These are phyloP conservation scores for Nysson spinosus DNA, from an alignment of 2,888 invertebrate species.

Conservation along the genomic window DNA sequence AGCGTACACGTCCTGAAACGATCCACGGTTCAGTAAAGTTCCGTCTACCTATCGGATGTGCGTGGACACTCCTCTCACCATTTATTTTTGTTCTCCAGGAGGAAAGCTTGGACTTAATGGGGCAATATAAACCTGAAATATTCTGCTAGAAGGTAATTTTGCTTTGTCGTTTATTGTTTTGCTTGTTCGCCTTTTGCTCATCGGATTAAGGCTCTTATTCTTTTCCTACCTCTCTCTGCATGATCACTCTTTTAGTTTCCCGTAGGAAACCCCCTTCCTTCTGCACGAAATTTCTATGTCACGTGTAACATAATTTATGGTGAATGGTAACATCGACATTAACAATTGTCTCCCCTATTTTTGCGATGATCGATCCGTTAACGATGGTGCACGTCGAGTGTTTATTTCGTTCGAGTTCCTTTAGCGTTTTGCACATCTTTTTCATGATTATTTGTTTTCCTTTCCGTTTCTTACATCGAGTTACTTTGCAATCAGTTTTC, in stretches of 20 bases:
- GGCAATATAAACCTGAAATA: slow-evolving; percentile 89
- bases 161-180: slow-evolving; percentile 76
- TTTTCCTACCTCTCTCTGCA: slow-evolving; percentile 9
- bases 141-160: slow-evolving; percentile 85
- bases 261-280: too few species aligned
- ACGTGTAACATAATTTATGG: slow-evolving; percentile 6
- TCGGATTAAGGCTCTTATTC: not conserved
- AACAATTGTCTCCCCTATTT: not conserved
- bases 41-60: slow-evolving; percentile 49
- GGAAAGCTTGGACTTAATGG: slow-evolving; percentile 87
- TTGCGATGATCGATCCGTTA: not conserved
- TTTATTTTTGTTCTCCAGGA: slow-evolving; percentile 82
- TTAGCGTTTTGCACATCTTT: not conserved
- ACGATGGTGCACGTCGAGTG: not conserved
- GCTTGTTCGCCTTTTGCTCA: slow-evolving; percentile 48
- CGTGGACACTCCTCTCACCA: slow-evolving; percentile 78
- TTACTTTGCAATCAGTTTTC: too few species aligned
- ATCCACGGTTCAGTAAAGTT: not conserved
- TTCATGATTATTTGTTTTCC: not conserved
- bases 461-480: not conserved
- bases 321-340: not conserved
- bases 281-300: too few species aligned
- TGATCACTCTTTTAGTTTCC: slow-evolving; percentile 22
- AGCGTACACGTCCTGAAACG: not conserved
- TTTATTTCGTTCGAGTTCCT: not conserved